Evolutionary conservation across 2,797 vertebrate genomes (phyloP), one percentile per base, ranked within the genome.

Genomic region (Chelidonichthys spinosus): DNA sequence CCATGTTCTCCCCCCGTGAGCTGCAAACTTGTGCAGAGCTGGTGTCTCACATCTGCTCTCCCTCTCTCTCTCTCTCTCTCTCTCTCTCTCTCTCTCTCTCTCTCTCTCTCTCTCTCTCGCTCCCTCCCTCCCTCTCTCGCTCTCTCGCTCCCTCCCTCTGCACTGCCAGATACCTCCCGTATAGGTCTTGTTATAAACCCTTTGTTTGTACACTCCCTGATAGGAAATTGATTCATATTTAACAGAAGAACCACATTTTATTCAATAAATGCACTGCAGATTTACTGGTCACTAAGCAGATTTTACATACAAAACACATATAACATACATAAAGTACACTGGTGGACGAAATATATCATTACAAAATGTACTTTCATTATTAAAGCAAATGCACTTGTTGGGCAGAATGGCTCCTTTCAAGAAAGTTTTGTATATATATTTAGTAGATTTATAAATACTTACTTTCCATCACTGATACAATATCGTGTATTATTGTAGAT

Each of bases 21-120:
- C 79, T 68, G 83, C 58, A 87, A 92, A 92, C 82, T 93, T 91
- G 70, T 63, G 53, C 61, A 47, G 63, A 75, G 69, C 66, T 61
- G 67, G 62, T 69, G 69, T 53, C 61, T 25, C 79, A 53, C 76
- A 69, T 79, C 70, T 76, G 44, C 66, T 46, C 50, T 35, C 58
- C 39, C 59, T 54, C 49, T 73, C 59, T 67, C 64, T 47, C 43
- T 60, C 36, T 63, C 44, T 62, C 63, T 55, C 56, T 62, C 63
- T 59, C 72, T 13, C 42, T 2, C 43, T 15, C 43, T 15, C 43
- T 46, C 44, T 61, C 33, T 67, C 44, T 63, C 63, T 59, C 50
- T 65, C 59, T 73, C 47, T 63, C 79, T 54, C 50, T 58, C 67
- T 54, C 63, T 61, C 59, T 54, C 65, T 63, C 36, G 36, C 68